Conservation (phyloP, 2,113 vertebrate species). For the Chionodraco myersi region DNA sequence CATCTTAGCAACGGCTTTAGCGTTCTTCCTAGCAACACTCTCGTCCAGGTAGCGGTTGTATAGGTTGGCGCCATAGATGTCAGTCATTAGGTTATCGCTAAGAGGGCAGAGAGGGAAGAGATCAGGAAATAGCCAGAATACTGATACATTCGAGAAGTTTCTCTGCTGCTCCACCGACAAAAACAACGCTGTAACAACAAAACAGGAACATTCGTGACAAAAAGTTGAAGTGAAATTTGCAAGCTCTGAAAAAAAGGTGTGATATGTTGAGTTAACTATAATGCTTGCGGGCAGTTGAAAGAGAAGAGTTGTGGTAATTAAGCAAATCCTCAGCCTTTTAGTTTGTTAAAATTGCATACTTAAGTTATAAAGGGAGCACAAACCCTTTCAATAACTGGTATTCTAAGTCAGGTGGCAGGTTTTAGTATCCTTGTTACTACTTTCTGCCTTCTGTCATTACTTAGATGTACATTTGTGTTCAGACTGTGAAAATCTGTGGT, state of each 20-base stretch:
- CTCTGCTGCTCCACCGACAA: not conserved
- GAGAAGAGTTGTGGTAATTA: not conserved
- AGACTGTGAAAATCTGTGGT: not conserved
- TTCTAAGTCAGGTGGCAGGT: not conserved
- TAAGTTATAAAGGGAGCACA: not conserved
- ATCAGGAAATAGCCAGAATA: not conserved
- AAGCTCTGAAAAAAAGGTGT: not conserved
- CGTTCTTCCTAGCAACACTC: constrained; percentile 64
- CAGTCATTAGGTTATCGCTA: constrained; percentile 94
- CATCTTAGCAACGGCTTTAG: constrained; percentile 78
- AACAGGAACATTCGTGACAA: not conserved
- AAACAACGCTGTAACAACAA: not conserved
- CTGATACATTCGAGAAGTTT: not conserved
- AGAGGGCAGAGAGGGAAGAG: not conserved
- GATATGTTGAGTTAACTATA: too few species aligned
- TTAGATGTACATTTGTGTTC: not conserved
- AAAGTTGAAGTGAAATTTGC: constrained; percentile 44
- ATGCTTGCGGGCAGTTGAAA: not conserved
- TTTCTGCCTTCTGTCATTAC: not conserved
- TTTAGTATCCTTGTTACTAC: too few species aligned
- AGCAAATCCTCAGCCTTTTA: not conserved
- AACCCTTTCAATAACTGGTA: not conserved
- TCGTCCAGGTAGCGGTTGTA: constrained; percentile 91
- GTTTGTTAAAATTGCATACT: not conserved
- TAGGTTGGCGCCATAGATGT: constrained; percentile 93